Evolutionary conservation across 1,140 invertebrate genomes (phyloP).

Genomic region (Ptiloglossa arizonensis): DNA sequence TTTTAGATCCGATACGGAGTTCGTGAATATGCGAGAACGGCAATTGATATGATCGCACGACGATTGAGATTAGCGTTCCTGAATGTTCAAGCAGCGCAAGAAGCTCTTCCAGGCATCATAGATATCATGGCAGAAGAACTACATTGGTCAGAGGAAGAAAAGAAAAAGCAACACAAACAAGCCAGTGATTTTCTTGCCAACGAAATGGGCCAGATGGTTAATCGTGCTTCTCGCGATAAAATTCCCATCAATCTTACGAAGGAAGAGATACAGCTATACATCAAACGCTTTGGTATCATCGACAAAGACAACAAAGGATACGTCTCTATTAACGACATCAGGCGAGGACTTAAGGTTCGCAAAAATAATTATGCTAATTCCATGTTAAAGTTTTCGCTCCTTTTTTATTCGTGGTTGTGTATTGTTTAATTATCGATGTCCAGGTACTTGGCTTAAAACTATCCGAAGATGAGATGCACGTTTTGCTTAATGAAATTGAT

Average conservation of each 20-base stretch:
- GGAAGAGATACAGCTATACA: conserved; percentile 96
- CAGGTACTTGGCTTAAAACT: conserved; percentile 86
- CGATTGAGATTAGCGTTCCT: conserved; percentile 96
- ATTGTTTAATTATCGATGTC: conserved; percentile 69
- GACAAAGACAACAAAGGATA: conserved; percentile 98
- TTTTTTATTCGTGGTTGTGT: conserved; percentile 26
- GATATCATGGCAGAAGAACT: conserved; percentile 98
- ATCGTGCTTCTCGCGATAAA: conserved; percentile 92
- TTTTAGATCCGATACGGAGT: conserved; percentile 92
- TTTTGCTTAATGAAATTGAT: conserved; percentile 86
- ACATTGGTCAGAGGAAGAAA: conserved; percentile 93
- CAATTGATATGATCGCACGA: conserved; percentile 97
- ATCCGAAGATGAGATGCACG: conserved; percentile 85
- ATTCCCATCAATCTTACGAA: conserved; percentile 96
- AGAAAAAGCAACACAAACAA: conserved; percentile 89
- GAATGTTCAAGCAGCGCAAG: conserved; percentile 97
- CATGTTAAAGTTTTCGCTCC: conserved; percentile 37
- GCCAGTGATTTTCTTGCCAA: conserved; percentile 93
- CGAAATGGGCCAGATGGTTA: conserved; percentile 98
- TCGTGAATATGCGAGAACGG: conserved; percentile 97
- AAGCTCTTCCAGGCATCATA: conserved; percentile 95
- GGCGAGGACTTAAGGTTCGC: conserved; percentile 94
- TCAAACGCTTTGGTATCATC: conserved; percentile 96
- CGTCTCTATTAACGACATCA: conserved; percentile 98
- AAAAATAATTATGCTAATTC: not conserved